Evolutionary conservation across 2,888 invertebrate species (phyloP), one percentile per base, ranked within the genome.

Genomic region (Lagria hirta): DNA sequence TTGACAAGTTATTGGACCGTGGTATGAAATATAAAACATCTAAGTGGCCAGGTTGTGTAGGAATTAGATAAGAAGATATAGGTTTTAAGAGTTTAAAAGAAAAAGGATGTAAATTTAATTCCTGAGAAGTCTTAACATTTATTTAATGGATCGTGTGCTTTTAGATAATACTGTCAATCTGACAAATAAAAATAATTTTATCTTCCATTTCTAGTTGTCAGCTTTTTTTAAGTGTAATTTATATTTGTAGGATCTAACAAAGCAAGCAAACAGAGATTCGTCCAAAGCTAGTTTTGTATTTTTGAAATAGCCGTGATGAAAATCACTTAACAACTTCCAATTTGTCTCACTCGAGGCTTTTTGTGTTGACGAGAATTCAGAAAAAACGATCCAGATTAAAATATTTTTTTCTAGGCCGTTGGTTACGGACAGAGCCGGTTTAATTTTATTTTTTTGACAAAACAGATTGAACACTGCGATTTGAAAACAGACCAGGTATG

Each of bases 91-190:
- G n/a, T 35, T 17, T 35, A 35, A 24, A 35, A n/a, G 35, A 35
- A 35, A 24, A 17, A 30, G 2, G 18, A 34, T 34, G 34, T 34
- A 23, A 34, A 34, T 34, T 34, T 23, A 14, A 34, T 34, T 34
- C 14, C 15, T 22, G 21, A 33, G 21, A 21, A 7, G 30, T 17
- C 17, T 11, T 10, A 30, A 16, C 30, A 30, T 30, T 30, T 30
- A 34, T 34, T 34, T 34, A 34, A 34, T 34, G 21, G 7, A 11
- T 34, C 12, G 34, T 21, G 24, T 36, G 28, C 28, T 27, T 20
- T 37, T 14, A 37, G 37, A 37, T 37, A 37, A 37, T 37, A 10
- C 37, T 37, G 28, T 37, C 37, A 37, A 37, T 37, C 10, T 27
- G 15, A 37, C 28, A 21, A 37, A 37, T 37, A 37, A 27, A 28